Evolutionary conservation across 2,888 invertebrate species (phyloP), one percentile per base, ranked within the genome.

Genomic region (Ypsolopha sequella): DNA sequence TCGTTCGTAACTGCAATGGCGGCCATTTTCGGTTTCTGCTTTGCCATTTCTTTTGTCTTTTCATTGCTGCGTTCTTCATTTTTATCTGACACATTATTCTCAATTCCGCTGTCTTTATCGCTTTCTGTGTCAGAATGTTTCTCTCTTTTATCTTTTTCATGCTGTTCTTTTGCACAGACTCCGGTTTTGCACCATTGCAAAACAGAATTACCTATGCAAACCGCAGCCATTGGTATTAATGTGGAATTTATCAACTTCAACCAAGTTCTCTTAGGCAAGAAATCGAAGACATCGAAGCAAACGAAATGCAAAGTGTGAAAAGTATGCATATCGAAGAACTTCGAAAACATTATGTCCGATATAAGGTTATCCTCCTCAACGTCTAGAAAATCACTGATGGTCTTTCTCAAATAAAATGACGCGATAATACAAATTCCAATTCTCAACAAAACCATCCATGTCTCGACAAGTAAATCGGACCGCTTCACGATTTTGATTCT

Each of bases 271-370:
- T 79, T 69, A 0, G 90, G 90, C 45, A 94, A 66, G 64, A 92
- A 94, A 63, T 93, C 92, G 66, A 94, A 95, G 53, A 93, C 94
- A 0, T 89, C 86, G 0, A 93, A 90, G 68, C 94, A 95, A 0
- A 93, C 93, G 62, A 95, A 95, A 2, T 95, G 70, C 65, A 92
- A 70, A 0, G 94, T 93, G 63, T 95, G 93, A 64, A 95, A 95
- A 57, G 89, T 91, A 60, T 89, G 89, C 64, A 87, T 93, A 58
- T 86, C 73, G 0, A 89, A 88, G 51, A 95, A 88, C 68, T 95
- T 95, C 0, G 94, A 89, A 50, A 80, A 80, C 2, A 95, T 72
- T 13, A 95, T 88, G 54, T 93, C 91, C 70, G 91, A 91, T 6
- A 95, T 88, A 64, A 95, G 94, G 0, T 88, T 87, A 74, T 93